Conservation (phyloP, 1,140 invertebrate genomes). For the Dinothrombium tinctorium region DNA sequence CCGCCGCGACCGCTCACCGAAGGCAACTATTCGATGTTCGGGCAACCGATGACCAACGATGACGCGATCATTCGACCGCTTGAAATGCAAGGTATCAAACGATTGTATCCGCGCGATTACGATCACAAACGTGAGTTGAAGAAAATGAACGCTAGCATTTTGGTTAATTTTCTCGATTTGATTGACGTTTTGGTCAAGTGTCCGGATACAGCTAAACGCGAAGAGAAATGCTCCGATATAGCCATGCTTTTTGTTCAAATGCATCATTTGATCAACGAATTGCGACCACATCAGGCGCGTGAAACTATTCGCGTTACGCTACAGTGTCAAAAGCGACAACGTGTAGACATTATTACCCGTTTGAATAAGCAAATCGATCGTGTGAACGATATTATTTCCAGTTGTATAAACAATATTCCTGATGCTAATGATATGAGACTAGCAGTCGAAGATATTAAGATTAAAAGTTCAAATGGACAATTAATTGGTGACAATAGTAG, state of each 20-base stretch:
- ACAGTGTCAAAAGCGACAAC: constrained; percentile 72
- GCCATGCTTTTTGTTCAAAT: constrained; percentile 92
- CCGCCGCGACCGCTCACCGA: constrained; percentile 12
- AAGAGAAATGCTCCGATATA: constrained; percentile 87
- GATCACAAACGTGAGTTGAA: constrained; percentile 83
- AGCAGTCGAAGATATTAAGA: not conserved
- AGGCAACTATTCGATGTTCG: not conserved
- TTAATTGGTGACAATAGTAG: not conserved
- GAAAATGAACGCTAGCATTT: constrained; percentile 83
- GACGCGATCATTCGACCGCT: constrained; percentile 2
- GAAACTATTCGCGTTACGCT: constrained; percentile 56
- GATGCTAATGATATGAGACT: not conserved
- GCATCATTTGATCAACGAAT: constrained; percentile 93
- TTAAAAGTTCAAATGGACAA: not conserved
- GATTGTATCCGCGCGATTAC: constrained; percentile 82
- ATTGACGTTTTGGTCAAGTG: constrained; percentile 47
- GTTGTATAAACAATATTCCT: not conserved
- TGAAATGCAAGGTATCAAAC: constrained; percentile 41
- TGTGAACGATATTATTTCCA: constrained; percentile 23
- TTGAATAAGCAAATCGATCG: constrained; percentile 84
- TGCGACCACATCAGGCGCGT: constrained; percentile 58
- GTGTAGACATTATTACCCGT: constrained; percentile 60
- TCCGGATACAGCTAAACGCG: constrained; percentile 56
- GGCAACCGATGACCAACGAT: constrained; percentile 1
- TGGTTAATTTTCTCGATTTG: constrained; percentile 87